Conservation (phyloP, 2,888 invertebrate genomes). For the Stenichneumon culpator region DNA sequence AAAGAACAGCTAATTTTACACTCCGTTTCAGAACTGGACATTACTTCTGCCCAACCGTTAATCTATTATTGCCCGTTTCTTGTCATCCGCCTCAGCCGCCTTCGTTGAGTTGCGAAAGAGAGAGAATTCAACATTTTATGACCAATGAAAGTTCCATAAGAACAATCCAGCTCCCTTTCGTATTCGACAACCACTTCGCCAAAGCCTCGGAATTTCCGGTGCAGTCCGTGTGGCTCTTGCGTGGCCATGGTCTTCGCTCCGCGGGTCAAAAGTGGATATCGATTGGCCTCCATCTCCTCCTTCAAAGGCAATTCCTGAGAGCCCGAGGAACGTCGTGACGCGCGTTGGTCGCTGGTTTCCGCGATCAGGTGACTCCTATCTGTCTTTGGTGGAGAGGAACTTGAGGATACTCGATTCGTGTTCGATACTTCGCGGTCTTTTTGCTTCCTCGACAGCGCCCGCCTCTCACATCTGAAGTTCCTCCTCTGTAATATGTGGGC, state of each 20-base stretch:
- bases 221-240: background rate
- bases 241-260: background rate
- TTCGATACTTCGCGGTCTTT: slow-evolving; percentile 32
- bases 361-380: slow-evolving; percentile 50
- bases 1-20: background rate
- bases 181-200: background rate
- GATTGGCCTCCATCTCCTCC: slow-evolving; percentile 52
- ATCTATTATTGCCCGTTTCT: background rate
- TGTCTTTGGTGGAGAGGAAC: slow-evolving; percentile 35
- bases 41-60: background rate
- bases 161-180: background rate
- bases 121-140: background rate
- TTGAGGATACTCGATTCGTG: slow-evolving; percentile 51
- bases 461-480: slow-evolving; percentile 24
- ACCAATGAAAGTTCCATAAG: slow-evolving; percentile 1
- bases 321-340: slow-evolving; percentile 47
- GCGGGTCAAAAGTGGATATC: slow-evolving; percentile 35
- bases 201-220: background rate
- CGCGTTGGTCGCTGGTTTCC: slow-evolving; percentile 1
- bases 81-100: background rate
- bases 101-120: background rate
- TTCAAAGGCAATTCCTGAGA: slow-evolving; percentile 34
- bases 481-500: slow-evolving; percentile 47
- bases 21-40: background rate
- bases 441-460: slow-evolving; percentile 31